phyloP scores from a whole-genome alignment of 2,113 vertebrate genomes.

The Phodopus roborovskii region DNA sequence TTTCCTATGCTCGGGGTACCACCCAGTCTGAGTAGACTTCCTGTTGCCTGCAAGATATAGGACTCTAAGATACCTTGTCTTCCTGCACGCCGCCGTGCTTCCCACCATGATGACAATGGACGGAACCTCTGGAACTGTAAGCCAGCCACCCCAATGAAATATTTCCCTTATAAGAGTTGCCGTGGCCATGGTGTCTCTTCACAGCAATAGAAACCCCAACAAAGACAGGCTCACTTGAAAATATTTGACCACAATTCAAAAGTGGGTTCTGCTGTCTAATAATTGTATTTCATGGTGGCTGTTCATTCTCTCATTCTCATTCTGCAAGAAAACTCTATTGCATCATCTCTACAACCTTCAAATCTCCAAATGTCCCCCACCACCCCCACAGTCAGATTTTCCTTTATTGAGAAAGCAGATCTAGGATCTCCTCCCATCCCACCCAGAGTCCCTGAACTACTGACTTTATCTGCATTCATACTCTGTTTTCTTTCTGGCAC shows the following conservation, averaged over 20 bases:
- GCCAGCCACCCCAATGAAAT: not conserved
- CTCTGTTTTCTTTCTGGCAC: not conserved
- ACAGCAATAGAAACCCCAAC: not conserved
- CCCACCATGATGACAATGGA: not conserved
- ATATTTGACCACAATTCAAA: not conserved
- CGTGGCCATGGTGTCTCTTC: not conserved
- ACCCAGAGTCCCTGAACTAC: not conserved
- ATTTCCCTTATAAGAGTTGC: not conserved
- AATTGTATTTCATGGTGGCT: not conserved
- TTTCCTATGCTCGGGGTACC: not conserved
- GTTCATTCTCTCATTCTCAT: not conserved
- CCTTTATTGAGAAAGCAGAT: slow-evolving; percentile 40
- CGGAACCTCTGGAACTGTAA: not conserved
- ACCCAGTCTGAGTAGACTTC: not conserved
- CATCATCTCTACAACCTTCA: not conserved
- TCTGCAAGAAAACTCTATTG: not conserved
- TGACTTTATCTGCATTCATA: not conserved
- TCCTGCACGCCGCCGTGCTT: not conserved
- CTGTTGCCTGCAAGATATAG: not conserved
- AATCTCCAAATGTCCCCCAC: not conserved
- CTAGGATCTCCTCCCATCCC: not conserved
- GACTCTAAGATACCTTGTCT: not conserved
- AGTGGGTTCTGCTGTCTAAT: not conserved
- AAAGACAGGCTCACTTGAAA: not conserved
- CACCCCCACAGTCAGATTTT: not conserved